phyloP scores from a whole-genome alignment of 2,113 vertebrate genomes.

The Xenopus tropicalis region UCB_Xtro_10.0 CM004444.2:173188001-173188500 shows the following conservation, averaged over 20 bases:
- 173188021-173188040: too few relatives aligned
- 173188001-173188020: not conserved
- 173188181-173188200: not conserved
- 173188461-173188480: too few relatives aligned
- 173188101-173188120: constrained; percentile 2
- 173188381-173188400: too few relatives aligned
- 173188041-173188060: not conserved
- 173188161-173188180: constrained; percentile 1
- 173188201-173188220: constrained; percentile 1
- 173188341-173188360: too few relatives aligned
- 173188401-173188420: too few relatives aligned
- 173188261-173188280: not conserved
- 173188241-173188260: not conserved
- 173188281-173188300: not conserved
- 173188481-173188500: too few relatives aligned
- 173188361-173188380: too few relatives aligned
- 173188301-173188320: too few relatives aligned
- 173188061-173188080: constrained; percentile 2
- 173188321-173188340: too few relatives aligned
- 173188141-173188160: not conserved
- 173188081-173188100: not conserved
- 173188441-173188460: too few relatives aligned
- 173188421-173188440: too few relatives aligned
- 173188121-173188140: not conserved
- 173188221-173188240: not conserved